phyloP scores from a whole-genome alignment of 2,888 invertebrate species.

The Drosophila yooni region DNA sequence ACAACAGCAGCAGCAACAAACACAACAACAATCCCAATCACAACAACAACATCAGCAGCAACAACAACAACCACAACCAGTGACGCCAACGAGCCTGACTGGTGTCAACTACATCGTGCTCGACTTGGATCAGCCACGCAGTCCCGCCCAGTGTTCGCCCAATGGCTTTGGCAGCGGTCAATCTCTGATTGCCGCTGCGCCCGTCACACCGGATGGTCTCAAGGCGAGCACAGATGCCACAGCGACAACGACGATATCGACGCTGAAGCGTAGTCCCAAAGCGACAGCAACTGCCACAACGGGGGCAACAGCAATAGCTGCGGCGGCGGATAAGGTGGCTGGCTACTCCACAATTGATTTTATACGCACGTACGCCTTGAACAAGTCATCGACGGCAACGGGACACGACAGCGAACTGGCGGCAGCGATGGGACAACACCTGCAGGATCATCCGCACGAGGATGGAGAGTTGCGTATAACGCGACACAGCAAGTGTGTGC shows the following conservation, averaged over 20 bases:
- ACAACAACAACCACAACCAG: slow-evolving; percentile 41
- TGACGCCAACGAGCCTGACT: slow-evolving; percentile 67
- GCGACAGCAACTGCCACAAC: neutral
- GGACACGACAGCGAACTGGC: slow-evolving; percentile 49
- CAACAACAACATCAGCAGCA: slow-evolving; percentile 39
- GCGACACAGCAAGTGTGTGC: slow-evolving; percentile 91
- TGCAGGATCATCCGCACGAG: slow-evolving; percentile 87
- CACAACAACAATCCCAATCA: slow-evolving; percentile 1
- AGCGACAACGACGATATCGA: neutral
- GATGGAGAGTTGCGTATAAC: slow-evolving; percentile 91
- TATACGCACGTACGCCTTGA: slow-evolving; percentile 95
- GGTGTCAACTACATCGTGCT: slow-evolving; percentile 84
- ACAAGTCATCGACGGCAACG: slow-evolving; percentile 87
- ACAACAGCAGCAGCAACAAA: slow-evolving; percentile 19
- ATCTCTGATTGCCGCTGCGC: slow-evolving; percentile 42
- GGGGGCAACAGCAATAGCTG: neutral
- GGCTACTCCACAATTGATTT: slow-evolving; percentile 91
- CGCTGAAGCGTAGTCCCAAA: slow-evolving; percentile 22
- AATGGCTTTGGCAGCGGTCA: slow-evolving; percentile 63
- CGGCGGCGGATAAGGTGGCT: slow-evolving; percentile 17
- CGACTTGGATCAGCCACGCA: slow-evolving; percentile 83
- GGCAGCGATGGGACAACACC: slow-evolving; percentile 83
- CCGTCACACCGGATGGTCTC: slow-evolving; percentile 23
- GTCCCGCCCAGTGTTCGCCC: slow-evolving; percentile 69
- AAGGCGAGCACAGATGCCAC: slow-evolving; percentile 11